Evolutionary conservation across 2,888 invertebrate species (phyloP).

Genomic region (Agonopterix heracliana): DNA sequence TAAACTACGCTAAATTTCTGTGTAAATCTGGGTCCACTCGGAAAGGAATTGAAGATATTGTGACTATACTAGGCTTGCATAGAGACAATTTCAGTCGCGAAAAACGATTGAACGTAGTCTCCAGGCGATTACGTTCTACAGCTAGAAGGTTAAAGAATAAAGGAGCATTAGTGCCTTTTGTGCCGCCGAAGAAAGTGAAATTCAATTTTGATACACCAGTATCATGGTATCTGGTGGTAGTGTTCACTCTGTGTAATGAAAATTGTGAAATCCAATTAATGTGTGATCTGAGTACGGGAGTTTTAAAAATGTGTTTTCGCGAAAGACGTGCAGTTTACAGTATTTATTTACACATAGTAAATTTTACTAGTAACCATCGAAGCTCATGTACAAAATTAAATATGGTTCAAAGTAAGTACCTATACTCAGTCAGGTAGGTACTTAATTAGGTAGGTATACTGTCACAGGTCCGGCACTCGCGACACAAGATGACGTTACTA

Average conservation of each 20-base stretch:
- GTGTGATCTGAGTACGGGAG: constrained; percentile 41
- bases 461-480: too few relatives aligned
- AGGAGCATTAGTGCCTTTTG: constrained; percentile 31
- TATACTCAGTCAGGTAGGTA: too few relatives aligned
- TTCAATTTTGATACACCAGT: constrained; percentile 26
- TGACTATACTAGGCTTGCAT: constrained; percentile 56
- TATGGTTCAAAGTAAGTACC: too few relatives aligned
- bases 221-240: constrained; percentile 35
- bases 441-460: too few relatives aligned
- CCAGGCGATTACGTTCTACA: constrained; percentile 21
- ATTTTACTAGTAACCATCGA: not conserved
- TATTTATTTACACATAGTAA: not conserved
- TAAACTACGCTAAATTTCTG: constrained; percentile 59
- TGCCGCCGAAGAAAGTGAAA: constrained; percentile 27
- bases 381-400: too few relatives aligned
- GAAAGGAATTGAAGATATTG: constrained; percentile 55
- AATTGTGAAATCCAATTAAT: constrained; percentile 29
- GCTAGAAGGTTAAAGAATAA: constrained; percentile 21
- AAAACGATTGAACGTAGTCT: constrained; percentile 22
- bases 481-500: too few relatives aligned
- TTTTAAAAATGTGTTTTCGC: constrained; percentile 20
- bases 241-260: constrained; percentile 29
- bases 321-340: not conserved
- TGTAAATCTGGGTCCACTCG: constrained; percentile 46
- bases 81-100: constrained; percentile 38